Evolutionary conservation across 2,113 vertebrate genomes (phyloP).

Genomic region (Mugil cephalus): DNA sequence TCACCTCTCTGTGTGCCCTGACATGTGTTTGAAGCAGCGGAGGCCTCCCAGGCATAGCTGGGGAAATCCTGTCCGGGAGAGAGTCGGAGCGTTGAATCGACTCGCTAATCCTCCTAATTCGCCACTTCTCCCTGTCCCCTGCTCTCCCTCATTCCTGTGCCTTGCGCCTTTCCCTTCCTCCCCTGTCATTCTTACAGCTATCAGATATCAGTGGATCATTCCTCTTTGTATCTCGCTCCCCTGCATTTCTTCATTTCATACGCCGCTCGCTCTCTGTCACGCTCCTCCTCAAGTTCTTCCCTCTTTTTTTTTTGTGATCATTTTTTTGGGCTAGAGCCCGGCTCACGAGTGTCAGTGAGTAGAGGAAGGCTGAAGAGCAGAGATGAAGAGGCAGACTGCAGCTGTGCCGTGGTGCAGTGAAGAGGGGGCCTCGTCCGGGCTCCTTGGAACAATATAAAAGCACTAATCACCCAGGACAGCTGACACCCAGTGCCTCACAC

Average conservation of each 20-base stretch:
- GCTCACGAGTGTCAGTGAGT: constrained; percentile 51
- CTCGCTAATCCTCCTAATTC: constrained; percentile 74
- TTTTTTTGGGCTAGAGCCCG: constrained; percentile 34
- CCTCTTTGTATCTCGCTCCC: constrained; percentile 15
- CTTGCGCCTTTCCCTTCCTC: constrained; percentile 1
- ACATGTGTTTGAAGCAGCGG: constrained; percentile 64
- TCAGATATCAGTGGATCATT: constrained; percentile 31
- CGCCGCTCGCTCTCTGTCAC: constrained; percentile 1
- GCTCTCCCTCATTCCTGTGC: constrained; percentile 20
- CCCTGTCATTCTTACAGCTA: constrained; percentile 7
- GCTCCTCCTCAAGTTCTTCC: constrained; percentile 8
- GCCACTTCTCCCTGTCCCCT: constrained; percentile 43
- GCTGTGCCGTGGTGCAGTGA: constrained; percentile 74
- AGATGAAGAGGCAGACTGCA: constrained; percentile 79
- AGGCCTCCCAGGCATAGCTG: constrained; percentile 67
- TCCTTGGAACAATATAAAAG: constrained; percentile 83
- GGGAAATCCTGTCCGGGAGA: constrained; percentile 71
- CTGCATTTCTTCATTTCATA: constrained; percentile 10
- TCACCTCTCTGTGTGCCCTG: constrained; percentile 56
- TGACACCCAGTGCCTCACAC: constrained; percentile 78
- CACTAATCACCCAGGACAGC: constrained; percentile 83
- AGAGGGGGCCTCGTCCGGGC: constrained; percentile 77
- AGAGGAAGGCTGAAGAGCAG: constrained; percentile 64
- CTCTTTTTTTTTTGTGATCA: constrained; percentile 31
- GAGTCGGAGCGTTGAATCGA: constrained; percentile 53